Evolutionary conservation across 2,888 invertebrate genomes (phyloP), one percentile per base, ranked within the genome.

Genomic region (Eutolmus rufibarbis): DNA sequence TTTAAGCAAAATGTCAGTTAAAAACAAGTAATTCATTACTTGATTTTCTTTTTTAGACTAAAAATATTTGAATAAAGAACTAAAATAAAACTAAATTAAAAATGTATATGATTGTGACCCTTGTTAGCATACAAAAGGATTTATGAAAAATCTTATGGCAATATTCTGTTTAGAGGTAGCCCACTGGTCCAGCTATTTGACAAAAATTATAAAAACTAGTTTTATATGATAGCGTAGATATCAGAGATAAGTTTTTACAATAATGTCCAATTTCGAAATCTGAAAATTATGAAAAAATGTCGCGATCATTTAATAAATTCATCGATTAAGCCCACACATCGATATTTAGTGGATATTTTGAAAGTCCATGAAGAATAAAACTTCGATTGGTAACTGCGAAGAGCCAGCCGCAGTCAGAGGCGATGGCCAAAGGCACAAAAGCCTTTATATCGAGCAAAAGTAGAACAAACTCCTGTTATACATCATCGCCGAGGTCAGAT

Each of bases 401-500:
- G 12, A 57, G 8, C 9, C 28, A 66, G 28, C 43, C 43, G 14
- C 16, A 4, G 43, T 28, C 66, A 66, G 23, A 28, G 66, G 66
- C 66, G 66, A 66, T 28, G 66, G 23, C 66, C 51, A 12, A 66
- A 66, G 66, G 23, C 66, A 66, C 66, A 66, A 66, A 66, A 28
- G 66, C 66, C 57, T 82, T 37, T 82, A 19, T 19, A 82, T 66
- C 19, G 66, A 66, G 79, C 28, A 82, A 81, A 87, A 87, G 87
- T 87, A 51, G 87, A 87, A 87, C 87, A 87, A 87, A 87, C 87
- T 87, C 81, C 87, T 87, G 87, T 87, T 87, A 87, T 81, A 81
- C 81, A 74, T 81, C 74, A 74, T 87, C 81, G 76, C 51, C 74
- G 81, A 81, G 87, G 76, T 86, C 86, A 86, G 56, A 86, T 86